Evolutionary conservation across 2,113 vertebrate species (phyloP), one percentile per base, ranked within the genome.

Genomic region (Casuarius casuarius): DNA sequence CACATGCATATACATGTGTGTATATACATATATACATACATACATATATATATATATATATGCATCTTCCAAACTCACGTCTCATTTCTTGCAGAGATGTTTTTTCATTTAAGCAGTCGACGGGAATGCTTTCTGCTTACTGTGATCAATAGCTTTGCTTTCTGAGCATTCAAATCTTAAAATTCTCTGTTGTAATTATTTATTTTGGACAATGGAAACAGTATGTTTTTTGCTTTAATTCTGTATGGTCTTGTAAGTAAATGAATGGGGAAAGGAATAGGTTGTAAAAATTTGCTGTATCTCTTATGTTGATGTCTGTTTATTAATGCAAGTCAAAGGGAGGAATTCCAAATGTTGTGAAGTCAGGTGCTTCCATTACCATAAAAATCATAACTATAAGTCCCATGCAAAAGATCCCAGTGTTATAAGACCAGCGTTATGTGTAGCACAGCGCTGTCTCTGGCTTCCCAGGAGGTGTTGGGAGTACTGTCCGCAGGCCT

Each of bases 361-460:
- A 67, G n/a, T 38, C 9, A 33, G 65, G 9, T 38, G 48, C 38
- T 59, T 71, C 13, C 23, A 0, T 5, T 56, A 0, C 11, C 12
- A 18, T 42, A 18, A 9, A 46, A 13, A 7, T 3, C 8, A 5
- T 16, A 1, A 0, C 13, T 35, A 0, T 18, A 3, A 9, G 12
- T 8, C 18, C 1, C 1, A 13, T 2, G 8, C 10, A 4, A 71
- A 26, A 26, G 11, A 6, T 2, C 12, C 1, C 8, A 0, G 5
- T 33, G 18, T 73, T 35, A 9, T 29, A 12, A 15, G 58, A 10
- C 12, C 1, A 7, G 4, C 3, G 13, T 17, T 0, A 8, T 4
- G 49, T 5, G 65, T 19, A 49, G 44, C 38, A 0, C 59, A 56
- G 49, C 42, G 1, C 63, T 21, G 54, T 7, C n/a, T 1, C 13